Evolutionary conservation across 2,888 invertebrate species (phyloP).

Genomic region (Rhorus exstirpatorius): DNA sequence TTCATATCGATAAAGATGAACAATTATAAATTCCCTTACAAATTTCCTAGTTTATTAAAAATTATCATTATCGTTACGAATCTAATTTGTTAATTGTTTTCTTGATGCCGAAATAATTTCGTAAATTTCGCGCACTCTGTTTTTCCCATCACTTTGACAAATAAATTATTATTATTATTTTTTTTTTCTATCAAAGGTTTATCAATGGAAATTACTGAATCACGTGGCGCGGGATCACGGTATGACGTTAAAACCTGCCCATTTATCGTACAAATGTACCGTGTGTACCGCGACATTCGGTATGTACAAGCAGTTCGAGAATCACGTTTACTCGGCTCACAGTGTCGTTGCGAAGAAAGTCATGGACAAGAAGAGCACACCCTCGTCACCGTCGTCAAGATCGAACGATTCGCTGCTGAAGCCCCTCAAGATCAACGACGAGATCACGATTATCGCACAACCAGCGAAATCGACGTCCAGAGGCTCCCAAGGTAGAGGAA

Average conservation of each 20-base stretch:
- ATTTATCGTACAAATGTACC: constrained; percentile 97
- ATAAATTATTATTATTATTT: too few relatives aligned
- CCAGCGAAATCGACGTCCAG: constrained; percentile 88
- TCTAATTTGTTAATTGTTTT: too few relatives aligned
- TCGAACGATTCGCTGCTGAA: constrained; percentile 90
- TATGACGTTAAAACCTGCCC: constrained; percentile 96
- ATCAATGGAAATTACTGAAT: constrained; percentile 96
- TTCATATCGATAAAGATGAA: too few relatives aligned
- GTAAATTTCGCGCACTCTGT: too few relatives aligned
- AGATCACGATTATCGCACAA: constrained; percentile 96
- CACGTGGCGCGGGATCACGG: constrained; percentile 97
- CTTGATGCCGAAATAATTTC: too few relatives aligned
- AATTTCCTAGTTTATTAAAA: too few relatives aligned
- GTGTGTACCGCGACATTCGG: constrained; percentile 98
- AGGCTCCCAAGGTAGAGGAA: constrained; percentile 82
- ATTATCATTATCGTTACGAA: too few relatives aligned
- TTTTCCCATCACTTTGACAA: too few relatives aligned
- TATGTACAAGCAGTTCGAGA: constrained; percentile 98
- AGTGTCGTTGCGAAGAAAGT: constrained; percentile 95
- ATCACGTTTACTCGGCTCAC: constrained; percentile 97
- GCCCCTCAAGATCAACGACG: constrained; percentile 95
- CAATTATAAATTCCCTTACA: too few relatives aligned
- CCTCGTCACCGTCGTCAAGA: constrained; percentile 85
- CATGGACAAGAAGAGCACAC: constrained; percentile 91
- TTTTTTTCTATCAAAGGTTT: constrained; percentile 88